A percentile compares a stretch with the other conserved stretches of the same genome.
Conservation (phyloP, 1,140 invertebrate species). For the Metopolophium dirhodum region DNA sequence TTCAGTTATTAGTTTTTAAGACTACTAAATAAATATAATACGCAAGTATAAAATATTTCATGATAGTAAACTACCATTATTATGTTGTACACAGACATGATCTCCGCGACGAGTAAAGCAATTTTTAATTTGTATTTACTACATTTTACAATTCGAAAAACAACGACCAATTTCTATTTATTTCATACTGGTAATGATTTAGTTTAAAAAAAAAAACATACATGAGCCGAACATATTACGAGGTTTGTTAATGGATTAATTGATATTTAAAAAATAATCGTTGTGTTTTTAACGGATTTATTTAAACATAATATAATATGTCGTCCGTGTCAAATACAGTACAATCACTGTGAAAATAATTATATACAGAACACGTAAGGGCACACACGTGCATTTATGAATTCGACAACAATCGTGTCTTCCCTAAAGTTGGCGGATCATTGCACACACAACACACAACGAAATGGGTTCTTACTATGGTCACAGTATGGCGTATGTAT, state of each 20-base stretch:
- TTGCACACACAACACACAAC: background rate
- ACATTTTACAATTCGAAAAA: background rate
- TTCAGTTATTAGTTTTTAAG: background rate
- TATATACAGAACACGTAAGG: background rate
- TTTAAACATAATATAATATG: background rate
- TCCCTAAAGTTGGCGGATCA: background rate
- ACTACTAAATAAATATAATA: background rate
- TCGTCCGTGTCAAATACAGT: background rate
- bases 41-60: background rate
- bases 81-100: background rate
- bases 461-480: background rate
- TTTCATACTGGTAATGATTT: background rate
- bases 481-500: background rate
- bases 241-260: background rate
- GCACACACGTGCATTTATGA: background rate
- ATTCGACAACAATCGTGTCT: background rate
- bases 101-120: accelerated
- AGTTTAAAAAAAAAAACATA: no score
- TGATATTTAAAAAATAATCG: background rate
- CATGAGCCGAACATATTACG: background rate
- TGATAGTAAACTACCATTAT: background rate
- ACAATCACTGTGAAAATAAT: background rate
- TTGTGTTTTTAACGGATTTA: background rate
- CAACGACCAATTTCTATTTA: background rate
- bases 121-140: background rate